Conservation (phyloP, 2,888 invertebrate species). For the Xylota segnis region DNA sequence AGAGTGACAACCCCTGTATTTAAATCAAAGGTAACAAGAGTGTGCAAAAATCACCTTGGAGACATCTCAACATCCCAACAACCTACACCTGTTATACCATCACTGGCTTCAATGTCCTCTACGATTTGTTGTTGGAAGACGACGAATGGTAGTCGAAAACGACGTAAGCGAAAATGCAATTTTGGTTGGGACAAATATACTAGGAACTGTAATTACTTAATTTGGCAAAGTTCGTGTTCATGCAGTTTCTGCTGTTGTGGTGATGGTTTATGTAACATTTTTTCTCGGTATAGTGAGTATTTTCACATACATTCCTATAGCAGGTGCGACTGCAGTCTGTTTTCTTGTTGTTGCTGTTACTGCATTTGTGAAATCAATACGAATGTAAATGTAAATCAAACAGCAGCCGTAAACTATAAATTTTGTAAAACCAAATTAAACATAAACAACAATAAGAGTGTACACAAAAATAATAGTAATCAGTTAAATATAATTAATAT, state of each 20-base stretch:
- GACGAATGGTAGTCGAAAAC: conserved; percentile 40
- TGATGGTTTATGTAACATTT: conserved; percentile 43
- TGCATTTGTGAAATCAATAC: conserved; percentile 33
- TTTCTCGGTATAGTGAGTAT: conserved; percentile 18
- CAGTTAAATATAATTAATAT: conserved; percentile 51
- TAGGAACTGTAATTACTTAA: conserved; percentile 33
- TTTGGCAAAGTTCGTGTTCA: conserved; percentile 20
- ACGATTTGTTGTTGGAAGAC: conserved; percentile 48
- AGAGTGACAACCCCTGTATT: background rate
- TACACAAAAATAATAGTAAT: conserved; percentile 7
- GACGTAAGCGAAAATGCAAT: conserved; percentile 50
- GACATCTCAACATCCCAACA: background rate
- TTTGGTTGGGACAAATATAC: conserved; percentile 18
- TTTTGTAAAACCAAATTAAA: conserved; percentile 20
- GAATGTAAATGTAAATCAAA: conserved; percentile 20
- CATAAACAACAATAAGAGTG: background rate
- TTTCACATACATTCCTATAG: conserved; percentile 37
- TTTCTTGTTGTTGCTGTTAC: conserved; percentile 39
- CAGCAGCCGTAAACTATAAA: conserved; percentile 4
- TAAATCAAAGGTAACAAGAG: conserved; percentile 17
- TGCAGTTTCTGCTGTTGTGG: conserved; percentile 44
- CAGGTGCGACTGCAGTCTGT: conserved; percentile 14
- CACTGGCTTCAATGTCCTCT: conserved; percentile 12
- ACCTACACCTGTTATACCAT: conserved; percentile 13
- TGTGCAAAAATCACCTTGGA: conserved; percentile 6